Base-by-base conservation (phyloP, 2,797 vertebrate species). In the Aselliscus stoliczkanus region DNA sequence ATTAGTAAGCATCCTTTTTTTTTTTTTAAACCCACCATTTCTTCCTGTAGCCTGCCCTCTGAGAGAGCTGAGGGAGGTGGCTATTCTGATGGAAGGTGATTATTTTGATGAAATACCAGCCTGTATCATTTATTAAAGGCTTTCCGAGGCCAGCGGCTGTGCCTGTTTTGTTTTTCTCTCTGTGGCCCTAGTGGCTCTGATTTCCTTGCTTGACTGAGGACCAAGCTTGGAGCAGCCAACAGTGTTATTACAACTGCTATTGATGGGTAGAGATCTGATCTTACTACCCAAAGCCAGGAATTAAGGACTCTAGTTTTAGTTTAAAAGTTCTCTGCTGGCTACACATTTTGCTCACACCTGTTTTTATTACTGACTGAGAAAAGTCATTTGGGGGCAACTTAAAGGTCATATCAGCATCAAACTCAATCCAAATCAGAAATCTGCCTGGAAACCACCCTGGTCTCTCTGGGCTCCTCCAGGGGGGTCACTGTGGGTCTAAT, bases 71-170 rank as follows among this genome's bases (percentile, higher is more conserved):
- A 39, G 69, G 80, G 84, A 86, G 88, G 67, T 79, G 94, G 72
- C 86, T 37, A 17, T 95, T 89, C 62, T 54, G 88, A 82, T 54
- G 76, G 88, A 94, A 94, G 86, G 92, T 82, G 96, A 93, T 97
- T 86, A 82, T 96, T 95, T 87, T 77, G 95, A 92, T 85, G 90
- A 11, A 77, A 37, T 64, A 4, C 85, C 31, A 10, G 67, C 69
- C 65, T 4, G 5, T 29, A 85, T 83, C 73, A 34, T 95, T 93
- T 97, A 96, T 96, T 93, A 97, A 94, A 92, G 90, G 72, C 96
- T 62, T 82, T 93, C 90, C n/a, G 76, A 84, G 81, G 94, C 95
- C 95, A 86, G 83, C 29, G 85, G 77, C 81, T 44, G 58, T 76
- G 65, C 54, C 72, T 86, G 76, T 76, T 89, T 81, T 94, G 42